These are phyloP conservation scores for Thalassarche chlororhynchos DNA, from an alignment of 2,113 vertebrate species.

Conservation along the genomic window DNA sequence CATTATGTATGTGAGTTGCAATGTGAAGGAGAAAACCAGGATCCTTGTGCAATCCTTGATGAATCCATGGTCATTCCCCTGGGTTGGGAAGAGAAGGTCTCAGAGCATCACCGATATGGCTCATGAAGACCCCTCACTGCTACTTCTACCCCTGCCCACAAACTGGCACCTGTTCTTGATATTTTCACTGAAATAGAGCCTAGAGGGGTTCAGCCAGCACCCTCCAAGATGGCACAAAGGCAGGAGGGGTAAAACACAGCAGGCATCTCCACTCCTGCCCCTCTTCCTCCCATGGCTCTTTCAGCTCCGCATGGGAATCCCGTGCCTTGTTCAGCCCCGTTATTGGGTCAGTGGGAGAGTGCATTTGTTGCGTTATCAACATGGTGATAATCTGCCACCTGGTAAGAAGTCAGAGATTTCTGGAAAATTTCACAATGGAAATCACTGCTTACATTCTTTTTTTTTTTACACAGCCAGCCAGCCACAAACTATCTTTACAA, in stretches of 20 bases:
- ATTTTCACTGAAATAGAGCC: background rate
- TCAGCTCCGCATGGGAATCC: background rate
- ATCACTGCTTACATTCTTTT: background rate
- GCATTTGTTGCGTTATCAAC: background rate
- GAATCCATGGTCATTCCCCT: background rate
- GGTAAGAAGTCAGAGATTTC: background rate
- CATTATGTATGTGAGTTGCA: background rate
- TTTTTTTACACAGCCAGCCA: background rate
- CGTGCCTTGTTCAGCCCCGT: fast-evolving
- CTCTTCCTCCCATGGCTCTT: background rate
- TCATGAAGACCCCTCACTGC: background rate
- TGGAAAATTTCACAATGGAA: background rate
- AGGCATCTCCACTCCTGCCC: fast-evolving
- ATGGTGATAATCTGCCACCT: background rate
- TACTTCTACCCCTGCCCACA: background rate
- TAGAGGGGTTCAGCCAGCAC: background rate
- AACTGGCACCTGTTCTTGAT: background rate
- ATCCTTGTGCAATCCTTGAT: background rate
- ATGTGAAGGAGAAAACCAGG: background rate
- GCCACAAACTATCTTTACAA: background rate
- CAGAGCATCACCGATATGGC: fast-evolving
- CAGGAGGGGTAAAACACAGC: background rate
- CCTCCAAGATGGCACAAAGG: background rate
- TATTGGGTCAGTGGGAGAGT: too few species aligned
- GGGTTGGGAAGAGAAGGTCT: background rate